Conservation (phyloP, 2,797 vertebrate species). For the Arvicola amphibius region DNA sequence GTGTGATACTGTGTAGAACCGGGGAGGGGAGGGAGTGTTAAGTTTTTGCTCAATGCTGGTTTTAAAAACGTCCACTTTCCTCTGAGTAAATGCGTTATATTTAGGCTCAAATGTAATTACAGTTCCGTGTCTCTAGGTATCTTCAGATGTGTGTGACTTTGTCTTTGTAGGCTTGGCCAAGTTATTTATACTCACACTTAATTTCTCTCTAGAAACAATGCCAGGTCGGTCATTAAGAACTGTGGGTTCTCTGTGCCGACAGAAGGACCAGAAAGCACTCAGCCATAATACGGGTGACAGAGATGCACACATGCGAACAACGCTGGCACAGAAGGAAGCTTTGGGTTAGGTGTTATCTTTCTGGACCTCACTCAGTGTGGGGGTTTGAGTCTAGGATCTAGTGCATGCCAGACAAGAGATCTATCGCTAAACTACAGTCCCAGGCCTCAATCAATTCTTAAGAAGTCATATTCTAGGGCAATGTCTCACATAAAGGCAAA, state of each 20-base stretch:
- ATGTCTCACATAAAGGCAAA: neutral
- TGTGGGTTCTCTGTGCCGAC: slow-evolving; percentile 30
- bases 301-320: neutral
- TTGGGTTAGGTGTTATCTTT: neutral
- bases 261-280: slow-evolving; percentile 10
- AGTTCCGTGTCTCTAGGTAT: neutral
- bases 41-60: neutral
- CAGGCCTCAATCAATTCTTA: neutral
- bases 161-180: slow-evolving; percentile 1
- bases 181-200: slow-evolving; percentile 50
- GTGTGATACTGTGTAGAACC: neutral
- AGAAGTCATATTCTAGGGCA: neutral
- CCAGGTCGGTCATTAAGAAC: neutral
- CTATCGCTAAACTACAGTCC: neutral
- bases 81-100: slow-evolving; percentile 33
- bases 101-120: slow-evolving; percentile 5
- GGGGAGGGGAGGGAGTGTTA: neutral
- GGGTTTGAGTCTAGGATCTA: neutral
- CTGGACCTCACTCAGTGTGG: neutral
- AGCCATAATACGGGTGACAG: neutral
- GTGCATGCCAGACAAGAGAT: neutral
- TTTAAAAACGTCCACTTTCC: neutral
- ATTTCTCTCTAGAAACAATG: slow-evolving; percentile 59
- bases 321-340: neutral
- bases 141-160: slow-evolving; percentile 35